Evolutionary conservation across 1,140 invertebrate species (phyloP), one percentile per base, ranked within the genome.

Genomic region (Leptinotarsa defecta): DNA sequence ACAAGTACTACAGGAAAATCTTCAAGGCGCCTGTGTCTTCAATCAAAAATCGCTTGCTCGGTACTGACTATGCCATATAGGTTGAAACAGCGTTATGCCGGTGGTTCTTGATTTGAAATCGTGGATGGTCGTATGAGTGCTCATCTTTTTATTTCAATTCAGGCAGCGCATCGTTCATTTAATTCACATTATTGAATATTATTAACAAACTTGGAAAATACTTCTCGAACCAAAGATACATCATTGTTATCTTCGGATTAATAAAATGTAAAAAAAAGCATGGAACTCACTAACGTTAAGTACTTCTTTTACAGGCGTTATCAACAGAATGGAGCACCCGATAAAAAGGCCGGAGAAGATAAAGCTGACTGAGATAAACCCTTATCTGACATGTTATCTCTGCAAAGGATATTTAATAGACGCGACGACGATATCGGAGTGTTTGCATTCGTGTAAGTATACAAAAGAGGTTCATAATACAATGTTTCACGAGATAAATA

Each of bases 371-470:
- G 91, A 92, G 77, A 87, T 95, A 73, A 95, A 94, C 83, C 88
- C 90, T 13, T 91, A 93, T 81, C 85, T 96, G 70, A 91, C 90
- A 20, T 96, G 94, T 86, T 89, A 89, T 78, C 87, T 96, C 64
- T 96, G 94, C 84, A 88, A 90, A 72, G 94, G 94, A 68, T 95
- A 95, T 83, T 90, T 93, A 77, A 91, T 95, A 68, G 94, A 96
- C 84, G 94, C 94, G 48, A 95, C 94, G 4, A 94, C 94, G 2
- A 94, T 95, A 75, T 91, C 92, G 68, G 93, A 95, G 87, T 96
- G 94, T 87, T 88, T 95, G 73, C 94, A 95, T 87, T 94, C 94
- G 13, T 94, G 92, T 94, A 89, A 89, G 89, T 91, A 82, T 57
- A 57, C 52, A 57, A 76, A 65, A 22, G 13, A 43, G 65, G 24